These are phyloP conservation scores for Mystacornis crossleyi DNA, from an alignment of 2,113 vertebrate genomes.

Conservation along the genomic window DNA sequence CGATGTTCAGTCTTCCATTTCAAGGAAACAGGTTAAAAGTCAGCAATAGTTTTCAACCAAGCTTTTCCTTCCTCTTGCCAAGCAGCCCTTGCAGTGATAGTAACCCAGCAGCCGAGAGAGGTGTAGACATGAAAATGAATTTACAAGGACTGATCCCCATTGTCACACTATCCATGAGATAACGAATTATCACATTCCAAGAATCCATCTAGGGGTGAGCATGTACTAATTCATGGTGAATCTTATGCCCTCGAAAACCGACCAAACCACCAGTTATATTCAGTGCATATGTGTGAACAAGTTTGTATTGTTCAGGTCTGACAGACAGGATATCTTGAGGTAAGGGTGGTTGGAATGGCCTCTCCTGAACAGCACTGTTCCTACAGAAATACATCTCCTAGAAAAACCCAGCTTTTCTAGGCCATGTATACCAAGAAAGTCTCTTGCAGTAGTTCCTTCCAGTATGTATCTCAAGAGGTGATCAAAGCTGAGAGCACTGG, in stretches of 20 bases:
- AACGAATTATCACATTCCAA: slow-evolving; percentile 55
- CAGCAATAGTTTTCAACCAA: not conserved
- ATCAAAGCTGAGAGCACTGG: not conserved
- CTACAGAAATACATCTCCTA: not conserved
- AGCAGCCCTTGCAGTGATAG: not conserved
- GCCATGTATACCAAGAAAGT: not conserved
- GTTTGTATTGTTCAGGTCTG: not conserved
- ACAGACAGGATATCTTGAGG: not conserved
- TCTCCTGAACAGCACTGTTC: not conserved
- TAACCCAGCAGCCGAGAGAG: not conserved
- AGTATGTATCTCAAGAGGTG: not conserved
- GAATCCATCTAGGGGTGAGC: slow-evolving; percentile 29
- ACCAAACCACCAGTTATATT: slow-evolving; percentile 6
- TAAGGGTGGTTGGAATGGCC: not conserved
- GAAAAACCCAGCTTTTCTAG: not conserved
- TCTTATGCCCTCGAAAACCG: not conserved
- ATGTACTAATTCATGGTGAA: slow-evolving; percentile 10
- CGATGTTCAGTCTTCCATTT: not conserved
- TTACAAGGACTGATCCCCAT: not conserved
- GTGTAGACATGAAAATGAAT: not conserved
- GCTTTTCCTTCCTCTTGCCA: not conserved
- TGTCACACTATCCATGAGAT: not conserved
- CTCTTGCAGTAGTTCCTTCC: not conserved
- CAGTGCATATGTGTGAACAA: not conserved
- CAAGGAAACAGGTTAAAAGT: not conserved